phyloP scores from a whole-genome alignment of 2,888 invertebrate species.

The Leucophora obtusa region DNA sequence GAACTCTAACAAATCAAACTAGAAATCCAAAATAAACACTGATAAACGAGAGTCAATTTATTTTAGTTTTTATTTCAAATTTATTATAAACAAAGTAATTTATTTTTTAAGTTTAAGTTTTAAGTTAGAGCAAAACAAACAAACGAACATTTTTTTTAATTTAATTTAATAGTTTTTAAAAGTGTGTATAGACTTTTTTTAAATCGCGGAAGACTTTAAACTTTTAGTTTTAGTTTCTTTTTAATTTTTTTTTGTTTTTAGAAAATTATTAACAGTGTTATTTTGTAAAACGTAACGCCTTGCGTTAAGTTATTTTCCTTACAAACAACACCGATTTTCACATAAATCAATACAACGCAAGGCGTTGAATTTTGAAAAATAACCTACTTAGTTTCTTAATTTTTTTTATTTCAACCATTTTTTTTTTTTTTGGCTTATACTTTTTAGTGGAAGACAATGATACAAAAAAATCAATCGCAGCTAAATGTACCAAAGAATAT shows the following conservation, averaged over 20 bases:
- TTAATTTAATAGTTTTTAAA: conserved; percentile 53
- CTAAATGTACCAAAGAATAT: conserved; percentile 74
- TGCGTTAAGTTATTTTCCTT: too few relatives aligned
- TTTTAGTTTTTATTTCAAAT: conserved; percentile 38
- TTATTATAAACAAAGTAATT: conserved; percentile 30
- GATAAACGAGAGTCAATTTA: conserved; percentile 66
- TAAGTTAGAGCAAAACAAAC: conserved; percentile 58
- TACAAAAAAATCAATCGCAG: conserved; percentile 64
- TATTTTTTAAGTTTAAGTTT: conserved; percentile 15
- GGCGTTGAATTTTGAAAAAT: too few relatives aligned
- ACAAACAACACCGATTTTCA: too few relatives aligned
- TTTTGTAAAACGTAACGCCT: too few relatives aligned
- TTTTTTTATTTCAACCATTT: conserved; percentile 41
- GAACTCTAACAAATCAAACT: conserved; percentile 40
- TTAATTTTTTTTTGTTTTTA: conserved; percentile 48
- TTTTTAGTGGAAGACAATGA: conserved; percentile 42
- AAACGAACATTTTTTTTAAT: conserved; percentile 35
- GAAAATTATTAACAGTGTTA: too few relatives aligned
- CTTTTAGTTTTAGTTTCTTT: conserved; percentile 31
- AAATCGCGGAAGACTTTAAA: conserved; percentile 62
- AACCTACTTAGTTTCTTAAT: conserved; percentile 42
- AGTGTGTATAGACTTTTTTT: conserved; percentile 60
- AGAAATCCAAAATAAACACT: conserved; percentile 64
- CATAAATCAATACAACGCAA: too few relatives aligned
- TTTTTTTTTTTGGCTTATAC: conserved; percentile 24